A percentile compares a stretch with the other conserved stretches of the same genome.
phyloP scores from a whole-genome alignment of 2,113 vertebrate genomes.

The Oophaga pumilio region DNA sequence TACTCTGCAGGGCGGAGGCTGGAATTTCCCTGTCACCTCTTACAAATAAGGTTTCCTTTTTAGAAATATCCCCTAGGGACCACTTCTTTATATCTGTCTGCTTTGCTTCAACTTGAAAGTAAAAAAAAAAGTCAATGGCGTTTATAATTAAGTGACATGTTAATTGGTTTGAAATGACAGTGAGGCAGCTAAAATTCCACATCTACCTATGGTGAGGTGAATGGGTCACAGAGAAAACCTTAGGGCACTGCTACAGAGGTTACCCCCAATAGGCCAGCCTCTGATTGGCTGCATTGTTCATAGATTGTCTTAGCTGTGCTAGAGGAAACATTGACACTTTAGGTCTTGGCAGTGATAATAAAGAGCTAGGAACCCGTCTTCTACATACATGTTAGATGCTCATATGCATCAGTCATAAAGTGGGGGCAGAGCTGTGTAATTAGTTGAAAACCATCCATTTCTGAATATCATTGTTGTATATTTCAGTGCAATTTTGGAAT shows the following conservation, averaged over 20 bases:
- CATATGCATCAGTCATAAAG: not conserved
- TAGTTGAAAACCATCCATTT: not conserved
- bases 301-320: no score
- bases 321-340: no score
- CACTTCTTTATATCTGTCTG: not conserved
- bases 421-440: not conserved
- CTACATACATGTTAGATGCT: not conserved
- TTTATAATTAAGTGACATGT: not conserved
- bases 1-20: slow-evolving; percentile 36
- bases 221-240: no score
- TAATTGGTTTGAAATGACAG: not conserved
- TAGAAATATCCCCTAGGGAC: not conserved
- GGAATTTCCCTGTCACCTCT: slow-evolving; percentile 46
- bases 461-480: not conserved
- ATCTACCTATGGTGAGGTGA: not conserved
- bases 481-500: no score
- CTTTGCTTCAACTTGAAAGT: not conserved
- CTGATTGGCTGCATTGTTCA: no score
- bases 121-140: not conserved
- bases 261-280: no score
- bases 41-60: slow-evolving; percentile 24
- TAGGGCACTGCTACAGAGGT: no score
- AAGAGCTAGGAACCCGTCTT: not conserved
- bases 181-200: not conserved
- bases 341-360: no score